Evolutionary conservation across 1,140 invertebrate genomes (phyloP).

Genomic region (Carposina sasakii): DNA sequence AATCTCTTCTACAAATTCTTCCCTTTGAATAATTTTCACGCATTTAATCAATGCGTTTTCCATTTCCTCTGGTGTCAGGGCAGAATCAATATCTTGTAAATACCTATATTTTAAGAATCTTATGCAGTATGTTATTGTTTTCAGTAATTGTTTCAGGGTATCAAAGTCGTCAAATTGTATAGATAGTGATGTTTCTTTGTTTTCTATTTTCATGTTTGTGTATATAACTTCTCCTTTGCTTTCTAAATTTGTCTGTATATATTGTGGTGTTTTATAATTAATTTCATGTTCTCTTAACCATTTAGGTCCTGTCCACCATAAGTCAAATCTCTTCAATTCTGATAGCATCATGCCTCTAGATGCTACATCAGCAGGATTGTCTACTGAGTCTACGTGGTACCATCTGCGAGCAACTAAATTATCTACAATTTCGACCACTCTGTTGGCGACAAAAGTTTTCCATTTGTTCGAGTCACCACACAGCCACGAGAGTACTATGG

Average conservation of each 20-base stretch:
- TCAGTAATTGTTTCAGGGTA: constrained; percentile 10
- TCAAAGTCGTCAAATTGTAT: constrained; percentile 7
- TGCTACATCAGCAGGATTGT: constrained; percentile 62
- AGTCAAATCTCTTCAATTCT: constrained; percentile 20
- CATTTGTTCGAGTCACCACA: constrained; percentile 27
- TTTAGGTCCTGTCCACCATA: constrained; percentile 50
- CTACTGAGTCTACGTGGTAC: constrained; percentile 46
- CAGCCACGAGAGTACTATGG: constrained; percentile 54
- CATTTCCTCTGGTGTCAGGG: constrained; percentile 16
- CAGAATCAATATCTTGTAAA: not conserved
- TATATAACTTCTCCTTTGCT: constrained; percentile 30
- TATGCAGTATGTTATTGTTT: constrained; percentile 9
- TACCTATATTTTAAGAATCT: constrained; percentile 14
- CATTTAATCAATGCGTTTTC: constrained; percentile 8
- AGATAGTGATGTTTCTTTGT: not conserved
- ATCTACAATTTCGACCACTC: constrained; percentile 44
- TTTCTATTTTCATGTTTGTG: constrained; percentile 4
- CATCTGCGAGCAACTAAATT: constrained; percentile 30
- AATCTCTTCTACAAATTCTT: constrained; percentile 16
- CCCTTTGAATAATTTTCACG: constrained; percentile 15
- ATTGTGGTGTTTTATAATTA: constrained; percentile 2
- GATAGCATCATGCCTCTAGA: constrained; percentile 44
- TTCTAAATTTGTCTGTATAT: constrained; percentile 34
- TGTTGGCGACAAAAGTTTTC: constrained; percentile 51
- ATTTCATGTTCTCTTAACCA: constrained; percentile 11